Evolutionary conservation across 2,113 vertebrate species (phyloP).

Genomic region (Thryonomys swinderianus): DNA sequence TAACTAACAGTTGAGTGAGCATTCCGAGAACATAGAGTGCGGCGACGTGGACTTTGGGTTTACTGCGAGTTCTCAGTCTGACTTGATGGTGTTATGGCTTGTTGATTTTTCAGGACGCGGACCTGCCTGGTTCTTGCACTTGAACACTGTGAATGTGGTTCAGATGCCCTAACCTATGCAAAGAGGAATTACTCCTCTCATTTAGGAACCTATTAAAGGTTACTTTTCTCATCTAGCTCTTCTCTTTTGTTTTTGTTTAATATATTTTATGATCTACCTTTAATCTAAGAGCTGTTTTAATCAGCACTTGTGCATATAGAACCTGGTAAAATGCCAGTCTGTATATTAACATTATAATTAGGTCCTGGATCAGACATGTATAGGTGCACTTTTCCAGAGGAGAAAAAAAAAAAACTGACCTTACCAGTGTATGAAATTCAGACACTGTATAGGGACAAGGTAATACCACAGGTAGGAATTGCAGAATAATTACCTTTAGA

Average conservation of each 20-base stretch:
- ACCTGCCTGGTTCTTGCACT: conserved; percentile 60
- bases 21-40: conserved; percentile 41
- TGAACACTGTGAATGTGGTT: neutral
- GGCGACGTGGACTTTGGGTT: neutral
- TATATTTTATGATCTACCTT: neutral
- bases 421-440: conserved; percentile 85
- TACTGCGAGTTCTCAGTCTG: conserved; percentile 39
- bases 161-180: neutral
- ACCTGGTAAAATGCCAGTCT: neutral
- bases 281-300: conserved; percentile 44
- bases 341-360: conserved; percentile 51
- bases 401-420: conserved; percentile 83
- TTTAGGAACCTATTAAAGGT: neutral
- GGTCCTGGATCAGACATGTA: conserved; percentile 54
- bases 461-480: conserved; percentile 90
- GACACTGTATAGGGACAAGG: conserved; percentile 83
- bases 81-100: conserved; percentile 65
- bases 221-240: conserved; percentile 26
- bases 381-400: conserved; percentile 72
- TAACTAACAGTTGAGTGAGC: conserved; percentile 61
- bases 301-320: neutral
- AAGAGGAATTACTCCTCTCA: conserved; percentile 1
- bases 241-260: conserved; percentile 42
- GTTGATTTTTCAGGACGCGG: conserved; percentile 75
- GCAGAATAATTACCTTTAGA: conserved; percentile 92